A percentile compares a stretch with the other conserved stretches of the same genome.
These are phyloP conservation scores for Herminia tarsipennalis DNA, from an alignment of 2,888 invertebrate species.

Conservation along the genomic window DNA sequence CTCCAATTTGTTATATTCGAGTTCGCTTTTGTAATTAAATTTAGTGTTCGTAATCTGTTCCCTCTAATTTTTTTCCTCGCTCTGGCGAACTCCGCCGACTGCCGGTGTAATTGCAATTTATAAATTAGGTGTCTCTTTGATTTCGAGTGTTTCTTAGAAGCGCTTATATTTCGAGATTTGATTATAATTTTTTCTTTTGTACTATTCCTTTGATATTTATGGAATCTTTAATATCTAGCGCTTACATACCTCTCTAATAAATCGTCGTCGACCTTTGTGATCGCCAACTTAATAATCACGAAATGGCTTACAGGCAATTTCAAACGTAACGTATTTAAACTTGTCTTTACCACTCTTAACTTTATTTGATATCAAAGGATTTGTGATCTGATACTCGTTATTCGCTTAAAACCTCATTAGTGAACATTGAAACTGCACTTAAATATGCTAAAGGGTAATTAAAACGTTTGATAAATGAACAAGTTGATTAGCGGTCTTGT, in stretches of 20 bases:
- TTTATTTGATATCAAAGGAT: constrained; percentile 37
- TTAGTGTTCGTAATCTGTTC: constrained; percentile 83
- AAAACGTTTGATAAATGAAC: constrained; percentile 3
- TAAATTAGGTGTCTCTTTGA: constrained; percentile 79
- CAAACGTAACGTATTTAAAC: constrained; percentile 38
- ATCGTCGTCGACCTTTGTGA: constrained; percentile 27
- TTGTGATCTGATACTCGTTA: constrained; percentile 27
- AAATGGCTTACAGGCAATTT: constrained; percentile 30
- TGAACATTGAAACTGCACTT: constrained; percentile 16
- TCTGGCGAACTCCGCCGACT: constrained; percentile 59
- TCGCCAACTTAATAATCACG: constrained; percentile 33
- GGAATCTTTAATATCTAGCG: constrained; percentile 42
- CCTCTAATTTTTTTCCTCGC: constrained; percentile 67
- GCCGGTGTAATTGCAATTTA: constrained; percentile 82
- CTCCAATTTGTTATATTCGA: constrained; percentile 84
- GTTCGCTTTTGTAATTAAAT: constrained; percentile 83
- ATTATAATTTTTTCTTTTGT: constrained; percentile 64
- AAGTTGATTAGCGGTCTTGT: constrained; percentile 10
- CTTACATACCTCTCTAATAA: constrained; percentile 36
- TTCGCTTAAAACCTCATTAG: constrained; percentile 32
- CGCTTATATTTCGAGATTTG: constrained; percentile 65
- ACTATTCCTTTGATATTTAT: constrained; percentile 57
- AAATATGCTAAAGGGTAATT: constrained; percentile 10
- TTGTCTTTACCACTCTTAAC: constrained; percentile 31
- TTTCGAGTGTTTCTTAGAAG: constrained; percentile 67